Base-by-base conservation (phyloP, 2,113 vertebrate genomes). In the Anhinga rufa region DNA sequence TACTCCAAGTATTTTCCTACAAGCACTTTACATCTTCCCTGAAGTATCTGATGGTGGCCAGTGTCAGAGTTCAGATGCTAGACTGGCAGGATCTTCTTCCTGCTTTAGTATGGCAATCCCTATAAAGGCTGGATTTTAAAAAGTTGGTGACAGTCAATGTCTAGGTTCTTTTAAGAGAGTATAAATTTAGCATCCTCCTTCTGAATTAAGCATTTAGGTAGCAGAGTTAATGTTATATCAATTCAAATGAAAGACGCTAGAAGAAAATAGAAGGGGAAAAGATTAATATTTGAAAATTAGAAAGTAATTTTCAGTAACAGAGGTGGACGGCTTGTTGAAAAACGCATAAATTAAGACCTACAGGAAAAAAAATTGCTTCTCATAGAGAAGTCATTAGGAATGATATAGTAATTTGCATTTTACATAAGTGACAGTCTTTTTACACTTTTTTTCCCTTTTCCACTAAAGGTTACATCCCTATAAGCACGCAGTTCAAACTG, bases 181-280 rank as follows among this genome's bases (percentile, higher is more conserved):
- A 90, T 95, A 97, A 96, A 97, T 97, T 97, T 98, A 97, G 52
- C 81, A 97, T 81, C 86, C 75, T 97, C 95, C 79, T 95, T 94
- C 88, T 94, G 95, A 97, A 95, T 95, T 91, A 95, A 89, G 92
- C 72, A 85, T 91, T 97, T 93, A 95, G 65, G 60, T 95, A 69
- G 87, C 20, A 94, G 48, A 94, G 48, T 91, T 96, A 97, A 96
- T 93, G 64, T 88, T 95, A 82, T 89, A 96, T 93, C 65, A 95
- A 52, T 95, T 95, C 77, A 92, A 92, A 74, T 94, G 90, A 85
- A 97, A 95, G 79, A 94, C 48, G 8, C 69, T 70, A 80, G n/a
- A 48, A 78, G 58, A 95, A 97, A 94, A 97, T 86, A 90, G 49
- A 93, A 94, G 28, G 72, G 46, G 91, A 95, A 96, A 95, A 91